Conservation (phyloP, 2,797 vertebrate species). For the Sebastes wilsoni region DNA sequence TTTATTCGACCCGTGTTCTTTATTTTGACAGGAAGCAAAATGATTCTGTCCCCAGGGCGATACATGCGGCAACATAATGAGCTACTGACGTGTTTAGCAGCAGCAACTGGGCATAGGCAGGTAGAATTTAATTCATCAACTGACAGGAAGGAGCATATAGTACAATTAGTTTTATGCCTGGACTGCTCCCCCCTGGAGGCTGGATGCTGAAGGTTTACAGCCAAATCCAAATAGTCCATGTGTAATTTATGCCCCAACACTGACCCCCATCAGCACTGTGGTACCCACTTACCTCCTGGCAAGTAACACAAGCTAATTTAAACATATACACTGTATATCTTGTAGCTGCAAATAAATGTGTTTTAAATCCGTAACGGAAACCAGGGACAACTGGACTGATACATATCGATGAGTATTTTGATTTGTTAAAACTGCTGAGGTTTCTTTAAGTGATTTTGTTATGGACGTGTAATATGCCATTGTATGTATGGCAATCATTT, state of each 20-base stretch:
- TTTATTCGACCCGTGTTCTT: slow-evolving; percentile 36
- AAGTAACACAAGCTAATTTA: slow-evolving; percentile 22
- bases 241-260: slow-evolving; percentile 44
- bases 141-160: slow-evolving; percentile 47
- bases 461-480: not conserved
- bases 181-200: slow-evolving; percentile 12
- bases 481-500: not conserved
- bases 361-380: not conserved
- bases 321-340: slow-evolving; percentile 20
- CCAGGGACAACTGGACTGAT: not conserved
- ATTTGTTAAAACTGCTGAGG: not conserved
- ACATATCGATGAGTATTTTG: not conserved
- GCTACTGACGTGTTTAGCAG: slow-evolving; percentile 44
- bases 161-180: slow-evolving; percentile 52
- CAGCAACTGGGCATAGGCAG: slow-evolving; percentile 26
- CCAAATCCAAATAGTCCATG: slow-evolving; percentile 37
- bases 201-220: slow-evolving; percentile 33
- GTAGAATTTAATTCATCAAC: slow-evolving; percentile 52
- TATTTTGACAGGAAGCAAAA: slow-evolving; percentile 56
- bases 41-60: slow-evolving; percentile 33
- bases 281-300: slow-evolving; percentile 37
- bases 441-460: not conserved
- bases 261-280: slow-evolving; percentile 45
- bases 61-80: slow-evolving; percentile 45
- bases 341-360: not conserved